Percentiles rank a stretch among this genome's conserved stretches.
Conservation (phyloP, 2,888 invertebrate species). For the Drosophila anomalipes region DNA sequence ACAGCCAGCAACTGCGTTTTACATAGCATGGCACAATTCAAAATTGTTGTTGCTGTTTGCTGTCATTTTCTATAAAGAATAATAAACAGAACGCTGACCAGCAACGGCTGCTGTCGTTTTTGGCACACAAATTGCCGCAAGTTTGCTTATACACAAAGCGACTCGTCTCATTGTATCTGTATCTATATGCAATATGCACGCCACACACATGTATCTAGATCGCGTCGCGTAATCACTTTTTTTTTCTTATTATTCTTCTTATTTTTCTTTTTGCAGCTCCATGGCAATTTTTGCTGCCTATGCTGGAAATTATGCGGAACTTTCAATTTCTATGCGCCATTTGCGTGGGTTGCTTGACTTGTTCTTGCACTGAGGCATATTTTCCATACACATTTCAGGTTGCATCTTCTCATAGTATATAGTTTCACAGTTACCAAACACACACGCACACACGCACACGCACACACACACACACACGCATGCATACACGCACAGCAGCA, state of each 20-base stretch:
- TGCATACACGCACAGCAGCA: conserved; percentile 8
- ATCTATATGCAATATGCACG: conserved; percentile 20
- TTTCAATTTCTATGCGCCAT: conserved; percentile 69
- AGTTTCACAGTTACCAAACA: conserved; percentile 64
- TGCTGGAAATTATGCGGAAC: conserved; percentile 60
- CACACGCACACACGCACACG: conserved; percentile 20
- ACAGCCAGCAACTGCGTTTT: conserved; percentile 29
- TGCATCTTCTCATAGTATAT: conserved; percentile 23
- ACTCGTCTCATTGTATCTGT: conserved; percentile 45
- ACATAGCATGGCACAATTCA: conserved; percentile 30
- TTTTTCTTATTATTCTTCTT: background rate
- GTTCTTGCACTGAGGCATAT: conserved; percentile 30
- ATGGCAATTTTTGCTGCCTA: conserved; percentile 25
- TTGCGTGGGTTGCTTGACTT: conserved; percentile 62
- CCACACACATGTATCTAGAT: conserved; percentile 67
- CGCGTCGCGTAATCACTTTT: conserved; percentile 71
- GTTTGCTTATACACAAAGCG: conserved; percentile 43
- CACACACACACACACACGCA: conserved; percentile 15
- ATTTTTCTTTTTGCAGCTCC: conserved; percentile 3
- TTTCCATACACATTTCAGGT: background rate
- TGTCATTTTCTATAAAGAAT: conserved; percentile 65
- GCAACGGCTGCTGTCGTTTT: conserved; percentile 39
- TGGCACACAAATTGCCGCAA: conserved; percentile 56
- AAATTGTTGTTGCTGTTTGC: conserved; percentile 31
- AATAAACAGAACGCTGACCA: conserved; percentile 51